Evolutionary conservation across 2,113 vertebrate genomes (phyloP).

Genomic region (Malurus alboscapulatus): DNA sequence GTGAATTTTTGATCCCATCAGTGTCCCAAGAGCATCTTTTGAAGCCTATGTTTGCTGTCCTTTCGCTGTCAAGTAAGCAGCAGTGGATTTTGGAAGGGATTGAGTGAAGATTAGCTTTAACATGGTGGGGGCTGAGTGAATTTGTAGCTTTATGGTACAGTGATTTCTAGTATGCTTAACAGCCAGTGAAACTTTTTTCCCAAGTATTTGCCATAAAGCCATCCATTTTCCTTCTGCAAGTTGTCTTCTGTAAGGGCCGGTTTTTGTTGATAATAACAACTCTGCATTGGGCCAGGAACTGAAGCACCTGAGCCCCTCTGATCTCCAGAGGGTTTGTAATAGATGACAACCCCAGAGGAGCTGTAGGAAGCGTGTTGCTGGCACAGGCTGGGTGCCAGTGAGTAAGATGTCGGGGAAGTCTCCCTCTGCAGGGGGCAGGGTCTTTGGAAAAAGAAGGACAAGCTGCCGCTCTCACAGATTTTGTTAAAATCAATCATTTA

Average conservation of each 20-base stretch:
- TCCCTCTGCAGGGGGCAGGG: neutral
- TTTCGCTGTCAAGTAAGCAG: neutral
- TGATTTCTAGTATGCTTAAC: neutral
- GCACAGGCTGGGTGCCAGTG: accelerated
- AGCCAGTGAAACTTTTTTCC: neutral
- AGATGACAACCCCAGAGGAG: neutral
- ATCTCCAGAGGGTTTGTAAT: neutral
- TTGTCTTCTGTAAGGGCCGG: neutral
- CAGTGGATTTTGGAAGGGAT: neutral
- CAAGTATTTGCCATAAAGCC: neutral
- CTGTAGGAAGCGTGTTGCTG: accelerated
- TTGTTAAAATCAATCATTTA: neutral
- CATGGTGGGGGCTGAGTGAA: neutral
- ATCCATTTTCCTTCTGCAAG: neutral
- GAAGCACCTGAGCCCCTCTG: neutral
- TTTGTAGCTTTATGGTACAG: neutral
- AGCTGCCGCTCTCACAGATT: neutral
- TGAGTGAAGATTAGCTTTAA: neutral
- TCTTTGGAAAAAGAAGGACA: neutral
- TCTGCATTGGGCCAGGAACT: neutral
- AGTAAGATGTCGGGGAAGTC: neutral
- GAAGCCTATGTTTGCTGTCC: neutral
- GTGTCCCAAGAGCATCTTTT: neutral
- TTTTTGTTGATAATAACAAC: neutral
- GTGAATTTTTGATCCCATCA: neutral